A percentile compares a stretch with the other conserved stretches of the same genome.
These are phyloP conservation scores for Clarias platycephalus DNA, from an alignment of 2,797 vertebrate genomes.

Conservation along the genomic window DNA sequence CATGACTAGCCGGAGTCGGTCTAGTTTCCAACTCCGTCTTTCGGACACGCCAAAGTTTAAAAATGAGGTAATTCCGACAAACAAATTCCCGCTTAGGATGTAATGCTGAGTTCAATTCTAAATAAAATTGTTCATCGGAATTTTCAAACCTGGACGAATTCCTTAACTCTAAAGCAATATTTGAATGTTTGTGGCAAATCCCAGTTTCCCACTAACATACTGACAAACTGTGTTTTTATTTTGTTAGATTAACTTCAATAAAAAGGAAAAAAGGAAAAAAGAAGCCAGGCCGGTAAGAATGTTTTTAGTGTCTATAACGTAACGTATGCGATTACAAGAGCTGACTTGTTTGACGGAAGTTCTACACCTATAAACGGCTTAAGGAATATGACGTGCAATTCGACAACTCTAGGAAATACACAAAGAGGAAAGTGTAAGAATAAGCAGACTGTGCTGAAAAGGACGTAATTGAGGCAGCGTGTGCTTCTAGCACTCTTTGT, in stretches of 20 bases:
- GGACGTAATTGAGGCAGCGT: constrained; percentile 68
- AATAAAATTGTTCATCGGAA: too few species aligned
- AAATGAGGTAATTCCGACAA: too few species aligned
- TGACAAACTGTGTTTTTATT: neutral
- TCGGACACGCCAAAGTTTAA: too few species aligned
- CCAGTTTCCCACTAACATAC: neutral
- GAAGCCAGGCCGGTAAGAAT: neutral
- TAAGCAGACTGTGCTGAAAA: constrained; percentile 73
- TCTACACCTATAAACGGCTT: neutral
- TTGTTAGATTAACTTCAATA: neutral
- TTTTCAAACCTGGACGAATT: too few species aligned
- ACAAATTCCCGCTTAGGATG: too few species aligned
- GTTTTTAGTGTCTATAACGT: neutral
- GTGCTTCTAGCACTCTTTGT: constrained; percentile 66
- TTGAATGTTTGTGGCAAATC: too few species aligned
- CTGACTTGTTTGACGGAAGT: neutral
- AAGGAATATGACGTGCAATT: neutral
- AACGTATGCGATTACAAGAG: neutral
- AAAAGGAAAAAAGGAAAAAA: neutral
- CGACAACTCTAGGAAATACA: neutral
- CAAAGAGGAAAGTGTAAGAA: constrained; percentile 73
- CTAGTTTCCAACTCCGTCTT: too few species aligned
- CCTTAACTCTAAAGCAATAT: too few species aligned
- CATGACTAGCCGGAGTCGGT: too few species aligned
- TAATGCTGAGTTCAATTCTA: too few species aligned